Percentiles rank a stretch among this genome's conserved stretches.
phyloP scores from a whole-genome alignment of 2,888 invertebrate genomes.

The Nephrotoma appendiculata region DNA sequence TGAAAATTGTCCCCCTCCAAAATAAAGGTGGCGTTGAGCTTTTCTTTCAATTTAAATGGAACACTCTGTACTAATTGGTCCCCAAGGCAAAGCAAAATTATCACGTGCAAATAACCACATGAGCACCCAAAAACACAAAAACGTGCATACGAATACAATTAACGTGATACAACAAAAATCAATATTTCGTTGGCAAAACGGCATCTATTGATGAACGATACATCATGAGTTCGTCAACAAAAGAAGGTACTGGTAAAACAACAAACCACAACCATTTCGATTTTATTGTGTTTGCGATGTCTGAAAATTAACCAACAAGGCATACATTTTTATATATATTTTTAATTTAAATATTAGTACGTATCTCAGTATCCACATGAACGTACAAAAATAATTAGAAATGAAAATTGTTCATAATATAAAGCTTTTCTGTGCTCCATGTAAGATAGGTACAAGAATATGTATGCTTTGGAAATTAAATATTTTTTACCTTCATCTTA shows the following conservation, averaged over 20 bases:
- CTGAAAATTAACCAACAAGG: not conserved
- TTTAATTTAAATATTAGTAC: not conserved
- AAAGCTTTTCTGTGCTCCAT: not conserved
- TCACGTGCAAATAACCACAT: not conserved
- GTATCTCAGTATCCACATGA: not conserved
- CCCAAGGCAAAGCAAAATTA: no score
- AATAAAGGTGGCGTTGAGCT: no score
- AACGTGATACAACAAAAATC: not conserved
- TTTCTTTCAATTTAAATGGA: no score
- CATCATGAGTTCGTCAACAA: not conserved
- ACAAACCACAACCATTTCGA: not conserved
- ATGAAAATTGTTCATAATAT: not conserved
- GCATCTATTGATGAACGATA: not conserved
- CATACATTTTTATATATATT: no score
- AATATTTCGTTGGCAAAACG: not conserved
- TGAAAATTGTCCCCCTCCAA: no score
- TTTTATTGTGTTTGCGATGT: not conserved
- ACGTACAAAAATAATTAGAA: not conserved
- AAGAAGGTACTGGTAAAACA: not conserved
- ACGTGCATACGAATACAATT: not conserved
- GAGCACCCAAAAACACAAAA: not conserved
- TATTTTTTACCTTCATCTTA: not conserved
- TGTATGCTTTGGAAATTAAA: not conserved
- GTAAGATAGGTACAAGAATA: not conserved
- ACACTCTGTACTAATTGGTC: no score